These are phyloP conservation scores for Fulmarus glacialis DNA, from an alignment of 2,113 vertebrate genomes.

Conservation along the genomic window DNA sequence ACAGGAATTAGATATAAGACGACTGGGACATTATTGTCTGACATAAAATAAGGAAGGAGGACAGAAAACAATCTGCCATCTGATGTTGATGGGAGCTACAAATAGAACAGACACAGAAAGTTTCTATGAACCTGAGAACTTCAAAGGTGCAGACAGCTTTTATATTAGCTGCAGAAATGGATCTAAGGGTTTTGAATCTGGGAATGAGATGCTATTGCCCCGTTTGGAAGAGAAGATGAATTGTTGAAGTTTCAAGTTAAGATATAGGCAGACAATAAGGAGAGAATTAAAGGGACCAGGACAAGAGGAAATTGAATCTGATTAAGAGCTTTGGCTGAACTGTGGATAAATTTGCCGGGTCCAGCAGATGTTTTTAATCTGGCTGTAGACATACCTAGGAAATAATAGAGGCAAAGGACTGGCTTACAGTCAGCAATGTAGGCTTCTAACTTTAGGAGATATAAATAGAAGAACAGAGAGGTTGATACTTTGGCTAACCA, in stretches of 20 bases:
- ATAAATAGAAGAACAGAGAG: background rate
- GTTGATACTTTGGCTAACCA: background rate
- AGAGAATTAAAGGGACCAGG: background rate
- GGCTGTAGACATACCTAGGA: background rate
- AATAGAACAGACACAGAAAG: background rate
- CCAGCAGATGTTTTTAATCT: conserved; percentile 39
- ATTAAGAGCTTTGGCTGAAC: conserved; percentile 30
- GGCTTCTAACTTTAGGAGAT: background rate
- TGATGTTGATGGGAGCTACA: background rate
- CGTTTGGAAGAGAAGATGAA: background rate
- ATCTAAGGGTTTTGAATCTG: background rate
- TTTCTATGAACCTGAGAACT: background rate
- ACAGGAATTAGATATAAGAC: background rate
- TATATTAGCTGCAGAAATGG: background rate
- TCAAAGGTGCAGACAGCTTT: background rate
- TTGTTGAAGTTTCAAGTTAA: background rate
- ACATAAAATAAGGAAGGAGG: background rate
- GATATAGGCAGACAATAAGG: background rate
- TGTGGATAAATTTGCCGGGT: background rate
- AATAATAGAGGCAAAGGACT: background rate
- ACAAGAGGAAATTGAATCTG: background rate
- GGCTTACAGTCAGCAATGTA: background rate
- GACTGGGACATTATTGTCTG: background rate
- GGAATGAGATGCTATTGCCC: background rate
- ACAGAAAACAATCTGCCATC: background rate